Percentiles rank a stretch among this genome's conserved stretches.
Evolutionary conservation across 1,140 invertebrate genomes (phyloP).

Genomic region (Heliconius hermathena): DNA sequence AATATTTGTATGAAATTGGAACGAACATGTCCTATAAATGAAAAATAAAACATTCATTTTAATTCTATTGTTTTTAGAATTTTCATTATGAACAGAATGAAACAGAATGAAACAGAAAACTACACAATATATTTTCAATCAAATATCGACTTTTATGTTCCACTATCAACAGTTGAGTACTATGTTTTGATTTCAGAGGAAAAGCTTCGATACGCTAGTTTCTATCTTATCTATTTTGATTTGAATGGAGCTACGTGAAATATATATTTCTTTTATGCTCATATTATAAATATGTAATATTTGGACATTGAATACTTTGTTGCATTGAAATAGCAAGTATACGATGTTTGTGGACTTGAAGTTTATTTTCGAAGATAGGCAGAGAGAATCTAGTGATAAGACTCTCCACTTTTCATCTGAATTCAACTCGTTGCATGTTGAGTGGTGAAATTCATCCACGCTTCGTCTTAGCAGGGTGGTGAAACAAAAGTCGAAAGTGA

Average conservation of each 20-base stretch:
- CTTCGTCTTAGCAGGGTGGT: too few relatives aligned
- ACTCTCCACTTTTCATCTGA: too few relatives aligned
- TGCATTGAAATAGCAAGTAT: background rate
- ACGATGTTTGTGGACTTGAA: background rate
- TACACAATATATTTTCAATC: background rate
- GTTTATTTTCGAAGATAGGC: background rate
- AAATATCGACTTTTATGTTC: background rate
- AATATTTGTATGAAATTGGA: background rate
- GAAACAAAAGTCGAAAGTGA: too few relatives aligned
- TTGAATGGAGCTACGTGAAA: background rate
- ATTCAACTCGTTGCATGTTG: too few relatives aligned
- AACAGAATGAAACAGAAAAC: background rate
- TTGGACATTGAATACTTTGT: background rate
- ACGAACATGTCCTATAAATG: background rate
- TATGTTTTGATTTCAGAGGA: background rate
- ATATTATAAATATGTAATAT: background rate
- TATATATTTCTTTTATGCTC: background rate
- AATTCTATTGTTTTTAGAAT: background rate
- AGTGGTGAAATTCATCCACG: too few relatives aligned
- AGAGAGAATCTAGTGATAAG: background rate
- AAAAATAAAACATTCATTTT: background rate
- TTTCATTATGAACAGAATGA: too few relatives aligned
- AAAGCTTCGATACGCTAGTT: background rate
- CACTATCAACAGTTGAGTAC: background rate
- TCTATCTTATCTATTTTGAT: slow-evolving; percentile 1